Conservation (phyloP, 1,140 invertebrate species). For the Drosophila dunni region DNA sequence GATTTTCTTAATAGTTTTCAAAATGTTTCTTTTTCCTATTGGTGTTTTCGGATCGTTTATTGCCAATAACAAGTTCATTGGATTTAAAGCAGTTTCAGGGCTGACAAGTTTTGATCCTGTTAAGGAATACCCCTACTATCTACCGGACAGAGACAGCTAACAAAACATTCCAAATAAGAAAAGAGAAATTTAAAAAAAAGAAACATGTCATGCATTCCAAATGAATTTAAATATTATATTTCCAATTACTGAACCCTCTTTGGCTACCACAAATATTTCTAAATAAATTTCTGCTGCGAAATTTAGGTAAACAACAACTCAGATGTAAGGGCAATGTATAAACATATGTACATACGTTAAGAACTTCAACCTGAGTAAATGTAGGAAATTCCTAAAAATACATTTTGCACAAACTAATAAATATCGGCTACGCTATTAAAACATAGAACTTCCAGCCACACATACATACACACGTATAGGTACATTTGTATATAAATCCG, state of each 20-base stretch:
- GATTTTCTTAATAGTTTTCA: not conserved
- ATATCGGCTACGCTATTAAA: not conserved
- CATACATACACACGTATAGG: not conserved
- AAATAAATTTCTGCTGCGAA: not conserved
- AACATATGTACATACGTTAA: not conserved
- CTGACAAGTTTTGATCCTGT: not conserved
- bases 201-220: too few relatives aligned
- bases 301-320: not conserved
- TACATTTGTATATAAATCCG: not conserved
- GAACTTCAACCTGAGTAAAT: conserved; percentile 4
- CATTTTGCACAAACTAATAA: conserved; percentile 15
- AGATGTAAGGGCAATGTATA: conserved; percentile 6
- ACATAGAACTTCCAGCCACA: conserved; percentile 12
- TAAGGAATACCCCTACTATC: too few relatives aligned
- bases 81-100: too few relatives aligned
- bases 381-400: conserved; percentile 14
- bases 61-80: not conserved
- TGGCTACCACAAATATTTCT: not conserved
- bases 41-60: not conserved
- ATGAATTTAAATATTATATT: too few relatives aligned
- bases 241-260: not conserved
- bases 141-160: too few relatives aligned
- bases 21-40: not conserved
- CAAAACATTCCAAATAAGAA: too few relatives aligned
- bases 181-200: too few relatives aligned